Conservation (phyloP, 2,113 vertebrate genomes). For the Thymallus thymallus region DNA sequence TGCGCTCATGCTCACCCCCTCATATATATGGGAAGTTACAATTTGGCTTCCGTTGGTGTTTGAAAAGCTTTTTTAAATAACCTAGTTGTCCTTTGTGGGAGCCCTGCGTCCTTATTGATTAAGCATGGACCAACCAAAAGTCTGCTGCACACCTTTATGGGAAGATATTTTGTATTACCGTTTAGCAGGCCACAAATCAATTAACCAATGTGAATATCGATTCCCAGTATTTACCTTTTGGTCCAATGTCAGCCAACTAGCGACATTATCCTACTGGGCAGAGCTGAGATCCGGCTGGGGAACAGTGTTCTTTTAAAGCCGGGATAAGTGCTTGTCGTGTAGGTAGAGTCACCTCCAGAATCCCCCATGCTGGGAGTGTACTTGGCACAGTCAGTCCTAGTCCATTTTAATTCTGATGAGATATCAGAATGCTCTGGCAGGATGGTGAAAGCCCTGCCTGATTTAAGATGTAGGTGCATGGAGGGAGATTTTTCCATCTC, state of each 20-base stretch:
- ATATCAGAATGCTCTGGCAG: slow-evolving; percentile 23
- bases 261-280: background rate
- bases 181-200: background rate
- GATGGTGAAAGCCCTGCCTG: slow-evolving; percentile 13
- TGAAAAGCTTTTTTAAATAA: background rate
- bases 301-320: background rate
- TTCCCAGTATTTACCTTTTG: background rate
- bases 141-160: too few species aligned
- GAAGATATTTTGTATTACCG: too few species aligned
- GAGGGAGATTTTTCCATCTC: background rate
- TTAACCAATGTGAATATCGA: background rate
- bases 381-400: slow-evolving; percentile 26
- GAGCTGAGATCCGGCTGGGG: background rate
- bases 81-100: background rate
- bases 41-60: background rate
- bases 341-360: background rate
- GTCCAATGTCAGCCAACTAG: background rate
- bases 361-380: slow-evolving; percentile 19
- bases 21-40: background rate
- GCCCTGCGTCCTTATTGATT: too few species aligned
- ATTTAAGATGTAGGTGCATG: background rate
- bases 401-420: slow-evolving; percentile 37
- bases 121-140: too few species aligned
- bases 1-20: too few species aligned
- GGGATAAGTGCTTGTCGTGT: slow-evolving; percentile 13